These are phyloP conservation scores for Elysia crispata DNA, from an alignment of 2,888 invertebrate genomes.

Conservation along the genomic window DNA sequence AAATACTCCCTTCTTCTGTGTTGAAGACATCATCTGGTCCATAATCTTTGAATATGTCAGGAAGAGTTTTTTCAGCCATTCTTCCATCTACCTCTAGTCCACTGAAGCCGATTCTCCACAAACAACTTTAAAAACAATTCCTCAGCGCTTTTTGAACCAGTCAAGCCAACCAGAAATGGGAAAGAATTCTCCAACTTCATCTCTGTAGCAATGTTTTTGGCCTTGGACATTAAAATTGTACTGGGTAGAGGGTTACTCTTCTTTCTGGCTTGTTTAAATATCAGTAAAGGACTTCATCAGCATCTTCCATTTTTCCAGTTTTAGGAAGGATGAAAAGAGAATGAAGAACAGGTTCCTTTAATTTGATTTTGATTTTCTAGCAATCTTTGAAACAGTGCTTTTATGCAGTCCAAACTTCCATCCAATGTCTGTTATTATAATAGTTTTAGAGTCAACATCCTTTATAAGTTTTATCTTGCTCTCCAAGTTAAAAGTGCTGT, in stretches of 20 bases:
- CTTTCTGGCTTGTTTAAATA: too few species aligned
- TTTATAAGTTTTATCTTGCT: not conserved
- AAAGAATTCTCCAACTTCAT: constrained; percentile 40
- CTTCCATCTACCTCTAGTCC: not conserved
- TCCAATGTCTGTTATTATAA: not conserved
- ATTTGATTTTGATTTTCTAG: not conserved
- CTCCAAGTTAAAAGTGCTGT: not conserved
- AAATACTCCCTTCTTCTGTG: too few species aligned
- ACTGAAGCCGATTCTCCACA: constrained; percentile 29
- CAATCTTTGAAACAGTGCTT: not conserved
- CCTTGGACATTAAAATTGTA: constrained; percentile 46
- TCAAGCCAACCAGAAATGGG: constrained; percentile 35
- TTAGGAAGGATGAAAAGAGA: too few species aligned
- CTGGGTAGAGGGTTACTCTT: too few species aligned
- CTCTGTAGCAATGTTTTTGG: constrained; percentile 40
- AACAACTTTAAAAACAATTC: constrained; percentile 9
- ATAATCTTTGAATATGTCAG: too few species aligned
- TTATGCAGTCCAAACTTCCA: not conserved
- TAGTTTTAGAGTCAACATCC: not conserved
- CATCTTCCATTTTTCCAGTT: too few species aligned
- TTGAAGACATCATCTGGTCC: constrained; percentile 48
- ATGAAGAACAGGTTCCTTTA: too few species aligned
- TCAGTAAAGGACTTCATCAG: too few species aligned
- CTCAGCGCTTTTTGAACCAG: constrained; percentile 31
- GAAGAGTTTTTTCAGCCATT: too few species aligned